Conservation (phyloP, 2,888 invertebrate genomes). For the Noctua fimbriata region DNA sequence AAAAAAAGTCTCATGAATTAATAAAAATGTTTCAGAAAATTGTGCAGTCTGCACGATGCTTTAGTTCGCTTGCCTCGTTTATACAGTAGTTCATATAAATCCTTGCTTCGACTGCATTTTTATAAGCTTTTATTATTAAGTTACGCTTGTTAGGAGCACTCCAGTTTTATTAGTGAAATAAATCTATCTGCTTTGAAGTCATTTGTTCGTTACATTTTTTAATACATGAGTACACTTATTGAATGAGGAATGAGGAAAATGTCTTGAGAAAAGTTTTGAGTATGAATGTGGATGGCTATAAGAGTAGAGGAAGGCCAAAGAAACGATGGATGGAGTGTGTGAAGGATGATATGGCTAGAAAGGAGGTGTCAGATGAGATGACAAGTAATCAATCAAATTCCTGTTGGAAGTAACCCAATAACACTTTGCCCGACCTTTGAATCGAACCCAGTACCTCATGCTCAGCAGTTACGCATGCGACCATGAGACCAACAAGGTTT, state of each 20-base stretch:
- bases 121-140: not conserved
- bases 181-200: too few relatives aligned
- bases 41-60: not conserved
- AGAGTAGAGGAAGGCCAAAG: too few relatives aligned
- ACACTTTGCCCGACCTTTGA: not conserved
- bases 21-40: constrained; percentile 4
- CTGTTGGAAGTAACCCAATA: not conserved
- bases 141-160: not conserved
- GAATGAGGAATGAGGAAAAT: too few relatives aligned
- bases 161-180: not conserved
- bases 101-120: constrained; percentile 27
- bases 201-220: too few relatives aligned
- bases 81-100: constrained; percentile 17
- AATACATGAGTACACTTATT: too few relatives aligned
- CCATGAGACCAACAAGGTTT: not conserved
- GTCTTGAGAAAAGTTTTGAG: too few relatives aligned
- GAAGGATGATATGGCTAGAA: too few relatives aligned
- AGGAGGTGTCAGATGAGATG: too few relatives aligned
- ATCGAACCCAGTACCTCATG: not conserved
- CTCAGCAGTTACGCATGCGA: not conserved
- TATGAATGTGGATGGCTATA: too few relatives aligned
- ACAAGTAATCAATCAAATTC: not conserved
- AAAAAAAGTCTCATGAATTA: not conserved
- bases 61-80: not conserved
- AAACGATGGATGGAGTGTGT: too few relatives aligned